Percentiles rank a stretch among this genome's conserved stretches.
Evolutionary conservation across 2,888 invertebrate genomes (phyloP).

Genomic region (Scotopteryx bipunctaria): DNA sequence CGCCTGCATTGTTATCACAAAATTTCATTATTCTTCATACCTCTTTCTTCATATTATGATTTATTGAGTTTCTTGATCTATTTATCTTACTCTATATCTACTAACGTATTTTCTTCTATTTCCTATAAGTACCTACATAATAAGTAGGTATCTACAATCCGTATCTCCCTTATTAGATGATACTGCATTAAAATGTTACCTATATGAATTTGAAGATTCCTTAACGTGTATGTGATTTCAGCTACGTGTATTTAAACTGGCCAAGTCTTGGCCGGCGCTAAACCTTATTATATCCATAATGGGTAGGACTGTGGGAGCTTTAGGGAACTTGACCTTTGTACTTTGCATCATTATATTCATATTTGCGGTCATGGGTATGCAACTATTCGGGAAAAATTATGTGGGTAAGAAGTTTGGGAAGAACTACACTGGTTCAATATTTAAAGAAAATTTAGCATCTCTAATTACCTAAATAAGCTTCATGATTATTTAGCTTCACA

Average conservation of each 20-base stretch:
- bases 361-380: slow-evolving; percentile 99
- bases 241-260: slow-evolving; percentile 98
- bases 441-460: slow-evolving; percentile 79
- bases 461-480: slow-evolving; percentile 76
- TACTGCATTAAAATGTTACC: slow-evolving; percentile 13
- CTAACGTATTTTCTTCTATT: background rate
- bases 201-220: slow-evolving; percentile 32
- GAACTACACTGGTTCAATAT: slow-evolving; percentile 89
- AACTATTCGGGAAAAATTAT: slow-evolving; percentile 98
- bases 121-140: too few species aligned
- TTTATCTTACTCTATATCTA: background rate
- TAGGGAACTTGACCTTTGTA: slow-evolving; percentile 97
- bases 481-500: slow-evolving; percentile 79
- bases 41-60: background rate
- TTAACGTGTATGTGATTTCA: slow-evolving; percentile 76
- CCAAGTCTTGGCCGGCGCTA: slow-evolving; percentile 98
- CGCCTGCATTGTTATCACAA: slow-evolving; percentile 9
- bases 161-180: slow-evolving; percentile 7
- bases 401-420: slow-evolving; percentile 94
- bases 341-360: slow-evolving; percentile 98
- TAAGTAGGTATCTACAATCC: too few species aligned
- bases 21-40: background rate
- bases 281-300: slow-evolving; percentile 98
- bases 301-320: slow-evolving; percentile 96
- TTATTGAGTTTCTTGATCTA: slow-evolving; percentile 1